Conservation (phyloP, 1,140 invertebrate genomes). For the Drosophila nigrodunni region DNA sequence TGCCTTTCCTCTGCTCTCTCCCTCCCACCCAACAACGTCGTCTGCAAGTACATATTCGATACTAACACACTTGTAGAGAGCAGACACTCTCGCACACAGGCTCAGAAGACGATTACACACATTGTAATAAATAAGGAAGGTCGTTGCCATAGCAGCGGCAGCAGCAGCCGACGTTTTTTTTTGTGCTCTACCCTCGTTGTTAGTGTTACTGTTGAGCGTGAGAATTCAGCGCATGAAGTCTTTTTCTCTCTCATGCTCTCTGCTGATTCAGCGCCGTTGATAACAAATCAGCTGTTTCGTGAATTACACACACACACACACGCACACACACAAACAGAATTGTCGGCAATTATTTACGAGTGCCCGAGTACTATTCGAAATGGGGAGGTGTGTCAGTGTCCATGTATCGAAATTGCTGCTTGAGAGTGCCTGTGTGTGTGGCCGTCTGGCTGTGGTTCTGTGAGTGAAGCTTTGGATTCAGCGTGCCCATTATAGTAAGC, state of each 20-base stretch:
- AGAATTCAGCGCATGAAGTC: conserved; percentile 39
- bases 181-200: conserved; percentile 39
- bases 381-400: conserved; percentile 66
- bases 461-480: conserved; percentile 56
- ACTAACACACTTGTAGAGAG: conserved; percentile 36
- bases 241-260: conserved; percentile 20
- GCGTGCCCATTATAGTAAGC: conserved; percentile 46
- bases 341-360: conserved; percentile 44
- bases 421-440: conserved; percentile 37
- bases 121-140: conserved; percentile 84
- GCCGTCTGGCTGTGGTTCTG: conserved; percentile 51
- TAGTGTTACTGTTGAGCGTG: conserved; percentile 44
- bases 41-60: conserved; percentile 53
- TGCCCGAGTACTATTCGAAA: conserved; percentile 39
- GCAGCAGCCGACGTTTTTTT: conserved; percentile 51
- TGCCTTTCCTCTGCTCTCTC: conserved; percentile 4
- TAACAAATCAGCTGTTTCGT: conserved; percentile 76
- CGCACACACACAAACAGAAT: conserved; percentile 16
- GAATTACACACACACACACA: conserved; percentile 26
- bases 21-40: conserved; percentile 13
- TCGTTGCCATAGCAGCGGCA: conserved; percentile 83
- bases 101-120: conserved; percentile 68
- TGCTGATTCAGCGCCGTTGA: conserved; percentile 69
- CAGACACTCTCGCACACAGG: conserved; percentile 28
- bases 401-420: conserved; percentile 28